Percentiles rank a stretch among this genome's conserved stretches.
Evolutionary conservation across 1,140 invertebrate species (phyloP).

Genomic region (Euura lappo): DNA sequence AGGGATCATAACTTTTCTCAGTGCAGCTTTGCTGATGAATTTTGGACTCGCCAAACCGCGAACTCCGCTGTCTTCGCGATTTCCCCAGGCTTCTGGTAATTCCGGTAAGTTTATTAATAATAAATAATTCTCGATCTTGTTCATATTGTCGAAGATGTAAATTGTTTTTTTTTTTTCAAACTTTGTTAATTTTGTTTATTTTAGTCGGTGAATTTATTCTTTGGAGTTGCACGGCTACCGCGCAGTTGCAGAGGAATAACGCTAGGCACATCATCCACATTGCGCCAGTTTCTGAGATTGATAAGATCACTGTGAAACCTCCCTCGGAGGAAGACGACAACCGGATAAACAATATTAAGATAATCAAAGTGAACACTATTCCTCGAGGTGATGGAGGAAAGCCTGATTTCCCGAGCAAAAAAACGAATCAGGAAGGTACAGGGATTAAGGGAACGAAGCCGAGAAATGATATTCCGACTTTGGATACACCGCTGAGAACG

Average conservation of each 20-base stretch:
- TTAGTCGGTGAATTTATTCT: slow-evolving; percentile 46
- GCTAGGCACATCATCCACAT: slow-evolving; percentile 11
- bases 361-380: not conserved
- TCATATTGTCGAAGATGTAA: too few species aligned
- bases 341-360: not conserved
- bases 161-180: not conserved
- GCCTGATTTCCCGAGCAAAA: not conserved
- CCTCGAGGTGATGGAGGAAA: not conserved
- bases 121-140: too few species aligned
- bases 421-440: slow-evolving; percentile 9
- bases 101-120: not conserved
- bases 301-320: not conserved
- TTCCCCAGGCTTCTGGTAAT: not conserved
- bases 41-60: not conserved
- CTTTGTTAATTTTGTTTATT: slow-evolving; percentile 8
- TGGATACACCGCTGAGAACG: slow-evolving; percentile 45
- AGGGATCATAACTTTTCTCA: not conserved
- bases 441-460: not conserved
- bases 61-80: not conserved
- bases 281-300: not conserved
- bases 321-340: not conserved
- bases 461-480: too few species aligned
- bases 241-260: slow-evolving; percentile 42
- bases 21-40: not conserved
- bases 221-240: slow-evolving; percentile 47